phyloP scores from a whole-genome alignment of 1,140 invertebrate species.

The Anoplophora glabripennis region DNA sequence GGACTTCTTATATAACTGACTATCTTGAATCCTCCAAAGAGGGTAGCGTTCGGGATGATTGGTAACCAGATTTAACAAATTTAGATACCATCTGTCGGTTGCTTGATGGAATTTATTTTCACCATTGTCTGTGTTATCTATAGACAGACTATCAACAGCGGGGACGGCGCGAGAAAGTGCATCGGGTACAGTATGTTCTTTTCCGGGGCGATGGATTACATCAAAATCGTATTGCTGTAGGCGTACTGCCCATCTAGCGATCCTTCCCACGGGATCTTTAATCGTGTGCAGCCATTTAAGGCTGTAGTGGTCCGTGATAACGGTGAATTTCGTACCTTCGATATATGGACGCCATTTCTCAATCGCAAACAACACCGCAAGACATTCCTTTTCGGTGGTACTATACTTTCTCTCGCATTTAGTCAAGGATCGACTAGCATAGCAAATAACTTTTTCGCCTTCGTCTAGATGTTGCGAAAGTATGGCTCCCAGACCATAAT shows the following conservation, averaged over 20 bases:
- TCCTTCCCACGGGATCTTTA: constrained; percentile 44
- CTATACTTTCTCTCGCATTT: constrained; percentile 48
- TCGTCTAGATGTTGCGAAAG: constrained; percentile 31
- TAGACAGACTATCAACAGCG: no score
- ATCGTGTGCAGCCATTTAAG: constrained; percentile 47
- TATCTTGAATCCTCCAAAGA: background rate
- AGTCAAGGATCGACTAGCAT: constrained; percentile 45
- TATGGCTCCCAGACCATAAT: constrained; percentile 34
- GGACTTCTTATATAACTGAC: background rate
- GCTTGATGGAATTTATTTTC: no score
- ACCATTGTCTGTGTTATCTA: no score
- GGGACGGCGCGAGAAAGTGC: constrained; percentile 19
- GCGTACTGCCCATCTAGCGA: constrained; percentile 49
- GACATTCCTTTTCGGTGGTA: constrained; percentile 48
- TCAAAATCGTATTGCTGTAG: constrained; percentile 47
- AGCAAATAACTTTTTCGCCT: constrained; percentile 42
- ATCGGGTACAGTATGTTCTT: constrained; percentile 40
- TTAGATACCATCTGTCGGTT: background rate
- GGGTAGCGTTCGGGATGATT: background rate
- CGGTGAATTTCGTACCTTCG: constrained; percentile 43
- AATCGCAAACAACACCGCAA: constrained; percentile 48
- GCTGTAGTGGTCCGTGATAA: constrained; percentile 49
- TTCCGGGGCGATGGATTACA: constrained; percentile 40
- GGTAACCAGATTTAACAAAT: background rate
- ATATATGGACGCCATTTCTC: constrained; percentile 45